These are phyloP conservation scores for Lasioglossum marginatum DNA, from an alignment of 2,888 invertebrate species.

Conservation along the genomic window DNA sequence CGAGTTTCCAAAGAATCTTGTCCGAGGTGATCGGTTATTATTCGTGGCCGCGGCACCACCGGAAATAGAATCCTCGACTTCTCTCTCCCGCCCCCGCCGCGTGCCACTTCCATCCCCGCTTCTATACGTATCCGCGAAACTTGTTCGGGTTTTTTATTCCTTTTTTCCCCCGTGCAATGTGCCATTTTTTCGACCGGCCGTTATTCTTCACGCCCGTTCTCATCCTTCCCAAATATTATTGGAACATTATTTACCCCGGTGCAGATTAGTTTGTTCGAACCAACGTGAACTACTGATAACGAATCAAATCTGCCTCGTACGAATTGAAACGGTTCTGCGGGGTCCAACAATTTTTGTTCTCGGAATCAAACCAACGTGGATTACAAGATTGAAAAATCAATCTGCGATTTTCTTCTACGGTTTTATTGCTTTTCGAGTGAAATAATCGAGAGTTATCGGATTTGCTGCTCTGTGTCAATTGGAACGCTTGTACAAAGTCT, in stretches of 20 bases:
- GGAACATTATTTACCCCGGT: neutral
- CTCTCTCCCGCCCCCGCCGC: neutral
- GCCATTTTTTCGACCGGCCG: neutral
- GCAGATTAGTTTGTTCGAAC: neutral
- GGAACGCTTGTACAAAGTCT: too few relatives aligned
- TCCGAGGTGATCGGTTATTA: constrained; percentile 39
- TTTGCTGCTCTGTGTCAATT: too few relatives aligned
- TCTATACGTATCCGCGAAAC: neutral
- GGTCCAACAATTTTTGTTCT: neutral
- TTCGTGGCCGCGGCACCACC: constrained; percentile 16
- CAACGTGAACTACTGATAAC: neutral
- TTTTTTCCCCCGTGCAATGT: neutral
- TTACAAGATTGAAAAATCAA: neutral
- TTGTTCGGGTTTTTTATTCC: neutral
- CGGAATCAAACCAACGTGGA: neutral
- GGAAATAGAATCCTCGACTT: constrained; percentile 47
- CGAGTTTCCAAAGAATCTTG: constrained; percentile 52
- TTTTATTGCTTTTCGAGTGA: neutral
- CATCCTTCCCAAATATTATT: neutral
- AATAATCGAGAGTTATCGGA: too few relatives aligned
- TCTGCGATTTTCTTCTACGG: neutral
- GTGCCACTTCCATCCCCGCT: neutral
- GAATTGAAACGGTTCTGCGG: neutral
- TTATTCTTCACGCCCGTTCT: neutral
- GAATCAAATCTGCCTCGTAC: neutral